Base-by-base conservation (phyloP, 2,113 vertebrate genomes). In the Dendropsophus ebraccatus region DNA sequence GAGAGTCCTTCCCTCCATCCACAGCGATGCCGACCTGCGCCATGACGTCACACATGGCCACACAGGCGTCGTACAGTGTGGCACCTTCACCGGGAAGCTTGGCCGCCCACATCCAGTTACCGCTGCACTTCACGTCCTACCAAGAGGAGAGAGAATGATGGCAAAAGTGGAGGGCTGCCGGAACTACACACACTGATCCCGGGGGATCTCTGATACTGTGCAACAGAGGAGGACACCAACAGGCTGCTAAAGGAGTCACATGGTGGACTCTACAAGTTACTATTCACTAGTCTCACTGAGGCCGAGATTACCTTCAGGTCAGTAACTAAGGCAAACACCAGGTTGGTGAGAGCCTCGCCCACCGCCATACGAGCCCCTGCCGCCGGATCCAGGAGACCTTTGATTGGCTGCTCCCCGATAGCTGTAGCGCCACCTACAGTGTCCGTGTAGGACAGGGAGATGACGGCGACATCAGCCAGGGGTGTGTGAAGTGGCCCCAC, bases 101-200 rank as follows among this genome's bases (percentile, higher is more conserved):
- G 25, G 97, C 97, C 0, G 96, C 95, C 97, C 97, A 98, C 96
- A 97, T 98, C 97, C 97, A 98, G 92, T 98, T 98, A 6, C 95
- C 97, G 16, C 97, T 98, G 67, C 96, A 97, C 86, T 98, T 98
- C 69, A 98, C 96, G 25, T 97, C 97, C 97, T 98, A 74, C 25
- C 19, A n/a, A 28, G 0, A 5, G 50, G 0, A 32, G 35, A 75
- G 35, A 5, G 75, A 35, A n/a, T n/a, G n/a, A n/a, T n/a, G n/a
- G n/a, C n/a, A n/a, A n/a, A 12, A 82, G 21, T 8, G 13, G 47
- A n/a, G 35, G 70, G 35, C 41, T 1, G 21, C 21, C 2, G 17
- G 16, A 8, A 19, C 58, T 5, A 9, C 1, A 23, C 19, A 11
- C 10, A 65, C n/a, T 13, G 5, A 1, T 28, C 60, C n/a, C n/a